These are phyloP conservation scores for Leptodirus hochenwartii DNA, from an alignment of 2,888 invertebrate genomes.

Conservation along the genomic window DNA sequence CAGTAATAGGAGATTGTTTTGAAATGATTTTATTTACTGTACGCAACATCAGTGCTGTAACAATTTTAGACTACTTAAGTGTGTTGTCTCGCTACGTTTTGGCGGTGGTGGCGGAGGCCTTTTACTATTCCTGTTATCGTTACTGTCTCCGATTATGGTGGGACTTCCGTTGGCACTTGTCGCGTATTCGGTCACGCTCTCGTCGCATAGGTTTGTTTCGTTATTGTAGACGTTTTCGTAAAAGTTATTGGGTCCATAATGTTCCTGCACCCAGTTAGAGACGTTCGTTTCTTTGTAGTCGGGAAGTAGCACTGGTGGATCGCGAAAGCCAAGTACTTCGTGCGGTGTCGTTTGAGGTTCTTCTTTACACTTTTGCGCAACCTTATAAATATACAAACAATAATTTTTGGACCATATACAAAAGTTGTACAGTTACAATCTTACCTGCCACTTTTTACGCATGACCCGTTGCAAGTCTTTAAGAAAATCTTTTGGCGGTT, in stretches of 20 bases:
- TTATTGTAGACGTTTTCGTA: conserved; percentile 58
- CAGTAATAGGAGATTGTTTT: too few species aligned
- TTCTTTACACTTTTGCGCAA: conserved; percentile 78
- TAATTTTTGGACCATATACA: too few species aligned
- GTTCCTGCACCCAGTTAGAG: conserved; percentile 79
- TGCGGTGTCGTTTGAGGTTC: conserved; percentile 80
- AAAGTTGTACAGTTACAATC: too few species aligned
- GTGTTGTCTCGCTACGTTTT: conserved; percentile 75
- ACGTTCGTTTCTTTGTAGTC: conserved; percentile 71
- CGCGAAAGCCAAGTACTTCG: conserved; percentile 78
- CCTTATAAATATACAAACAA: too few species aligned
- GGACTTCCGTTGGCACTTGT: conserved; percentile 20
- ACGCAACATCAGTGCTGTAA: conserved; percentile 18
- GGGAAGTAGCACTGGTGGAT: conserved; percentile 50
- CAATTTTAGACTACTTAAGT: conserved; percentile 31
- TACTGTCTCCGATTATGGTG: conserved; percentile 13
- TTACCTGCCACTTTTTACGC: conserved; percentile 87
- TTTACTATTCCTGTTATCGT: conserved; percentile 9
- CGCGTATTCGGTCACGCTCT: conserved; percentile 30
- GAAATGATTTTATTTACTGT: too few species aligned
- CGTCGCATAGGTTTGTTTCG: conserved; percentile 18
- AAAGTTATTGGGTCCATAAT: conserved; percentile 55
- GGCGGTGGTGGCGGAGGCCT: conserved; percentile 82
- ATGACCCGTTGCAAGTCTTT: conserved; percentile 82
- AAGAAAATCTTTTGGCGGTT: conserved; percentile 66